Percentiles rank a stretch among this genome's conserved stretches.
Evolutionary conservation across 2,888 invertebrate genomes (phyloP).

Genomic region (Iselma pallidipennis): DNA sequence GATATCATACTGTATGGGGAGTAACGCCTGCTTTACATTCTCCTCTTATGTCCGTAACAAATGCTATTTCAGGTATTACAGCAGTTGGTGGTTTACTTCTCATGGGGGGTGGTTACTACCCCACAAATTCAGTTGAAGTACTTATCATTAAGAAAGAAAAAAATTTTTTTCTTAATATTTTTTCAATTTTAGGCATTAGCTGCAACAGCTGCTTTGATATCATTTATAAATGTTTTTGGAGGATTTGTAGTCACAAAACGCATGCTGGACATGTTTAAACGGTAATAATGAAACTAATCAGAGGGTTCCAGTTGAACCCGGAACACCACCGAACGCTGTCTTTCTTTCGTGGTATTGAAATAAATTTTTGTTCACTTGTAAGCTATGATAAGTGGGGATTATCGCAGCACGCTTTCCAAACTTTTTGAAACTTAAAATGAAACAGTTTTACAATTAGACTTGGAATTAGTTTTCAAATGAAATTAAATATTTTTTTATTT

Average conservation of each 20-base stretch:
- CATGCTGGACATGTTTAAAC: constrained; percentile 92
- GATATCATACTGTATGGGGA: constrained; percentile 91
- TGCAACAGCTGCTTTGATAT: constrained; percentile 82
- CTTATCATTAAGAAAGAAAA: background rate
- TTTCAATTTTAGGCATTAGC: constrained; percentile 66
- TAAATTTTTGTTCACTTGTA: too few species aligned
- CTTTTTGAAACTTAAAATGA: too few species aligned
- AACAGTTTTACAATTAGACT: too few species aligned
- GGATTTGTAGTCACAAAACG: constrained; percentile 88
- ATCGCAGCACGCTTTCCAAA: too few species aligned
- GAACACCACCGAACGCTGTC: too few species aligned
- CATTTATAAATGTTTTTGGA: constrained; percentile 88
- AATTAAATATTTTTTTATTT: too few species aligned
- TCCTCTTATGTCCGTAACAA: constrained; percentile 91
- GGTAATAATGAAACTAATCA: too few species aligned
- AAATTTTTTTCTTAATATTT: constrained; percentile 7
- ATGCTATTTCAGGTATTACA: constrained; percentile 89
- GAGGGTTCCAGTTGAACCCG: too few species aligned
- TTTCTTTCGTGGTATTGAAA: too few species aligned
- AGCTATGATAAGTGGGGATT: too few species aligned
- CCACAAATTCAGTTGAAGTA: constrained; percentile 75
- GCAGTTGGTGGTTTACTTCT: constrained; percentile 87
- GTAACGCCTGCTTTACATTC: constrained; percentile 90
- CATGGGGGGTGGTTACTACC: constrained; percentile 81
- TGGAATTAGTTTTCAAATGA: too few species aligned